Base-by-base conservation (phyloP, 2,113 vertebrate species). In the Lagopus leucura region DNA sequence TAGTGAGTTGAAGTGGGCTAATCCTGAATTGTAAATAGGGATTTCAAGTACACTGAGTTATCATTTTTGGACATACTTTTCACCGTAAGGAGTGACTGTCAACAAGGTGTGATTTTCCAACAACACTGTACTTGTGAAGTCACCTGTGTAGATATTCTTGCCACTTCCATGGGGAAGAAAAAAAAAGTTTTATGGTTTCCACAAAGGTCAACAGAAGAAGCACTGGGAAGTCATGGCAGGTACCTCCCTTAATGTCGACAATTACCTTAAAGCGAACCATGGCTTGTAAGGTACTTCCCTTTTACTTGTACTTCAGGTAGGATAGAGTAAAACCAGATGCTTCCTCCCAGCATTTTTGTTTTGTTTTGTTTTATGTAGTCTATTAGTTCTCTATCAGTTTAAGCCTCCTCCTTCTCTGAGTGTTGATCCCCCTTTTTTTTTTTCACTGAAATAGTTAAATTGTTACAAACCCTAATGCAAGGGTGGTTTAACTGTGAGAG, bases 41-140 rank as follows among this genome's bases (percentile, higher is more conserved):
- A 77, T 69, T 91, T 71, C 22, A 27, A 71, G 72, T 95, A 90
- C 79, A 45, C 34, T 42, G 36, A 76, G 40, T 47, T 91, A 89
- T 61, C 36, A 63, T 27, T 74, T 92, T 74, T 1, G 19, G 79
- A 52, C 32, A 13, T 61, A 76, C 61, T 89, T 95, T 72, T 83
- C 42, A 90, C 75, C 48, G 22, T 32, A 60, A 61, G 47, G 80
- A 80, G 64, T 48, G 42, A 16, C 2, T 82, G 79, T 90, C 88
- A 89, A 24, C 72, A 42, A 66, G 63, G 45, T 54, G 32, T 72
- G 55, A 88, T 93, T 92, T 91, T 58, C 82, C 92, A 94, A 19
- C 24, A 77, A 24, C 85, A 58, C 48, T 70, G 13, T 88, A 60
- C 55, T 92, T 72, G 61, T 89, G 65, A 94, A 94, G 86, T 95